A percentile compares a stretch with the other conserved stretches of the same genome.
phyloP scores from a whole-genome alignment of 2,888 invertebrate genomes.

The Gasteruption jaculator region DNA sequence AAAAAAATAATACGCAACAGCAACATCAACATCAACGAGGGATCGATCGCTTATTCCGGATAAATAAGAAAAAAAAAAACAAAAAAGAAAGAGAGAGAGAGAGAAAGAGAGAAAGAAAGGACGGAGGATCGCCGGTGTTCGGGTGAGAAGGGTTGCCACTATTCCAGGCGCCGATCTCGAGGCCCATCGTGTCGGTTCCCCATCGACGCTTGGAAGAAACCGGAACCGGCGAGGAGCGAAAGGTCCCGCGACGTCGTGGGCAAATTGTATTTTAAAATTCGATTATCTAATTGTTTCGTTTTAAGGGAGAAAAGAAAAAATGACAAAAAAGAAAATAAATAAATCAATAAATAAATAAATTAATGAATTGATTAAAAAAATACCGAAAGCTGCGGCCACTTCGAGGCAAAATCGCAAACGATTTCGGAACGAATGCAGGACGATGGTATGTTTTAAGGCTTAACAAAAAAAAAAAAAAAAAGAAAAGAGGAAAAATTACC shows the following conservation, averaged over 20 bases:
- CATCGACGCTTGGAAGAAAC: conserved; percentile 14
- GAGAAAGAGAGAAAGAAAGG: conserved; percentile 8
- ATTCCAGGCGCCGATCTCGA: conserved; percentile 18
- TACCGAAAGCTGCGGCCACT: no score
- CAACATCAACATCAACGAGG: no score
- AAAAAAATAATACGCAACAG: no score
- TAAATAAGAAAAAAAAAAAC: conserved; percentile 6
- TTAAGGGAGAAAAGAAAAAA: neutral
- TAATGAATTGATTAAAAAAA: no score
- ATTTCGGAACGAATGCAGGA: conserved; percentile 23
- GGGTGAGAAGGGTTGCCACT: conserved; percentile 15
- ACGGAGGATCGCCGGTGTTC: conserved; percentile 12
- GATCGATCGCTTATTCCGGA: no score
- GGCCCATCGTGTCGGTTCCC: conserved; percentile 14
- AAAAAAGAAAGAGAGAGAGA: conserved; percentile 5
- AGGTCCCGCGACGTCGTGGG: conserved; percentile 16
- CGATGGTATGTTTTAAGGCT: conserved; percentile 38
- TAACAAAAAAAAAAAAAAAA: no score
- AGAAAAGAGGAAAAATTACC: conserved; percentile 42
- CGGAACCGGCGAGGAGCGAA: conserved; percentile 14
- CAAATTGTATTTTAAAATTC: conserved; percentile 14
- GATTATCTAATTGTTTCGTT: neutral
- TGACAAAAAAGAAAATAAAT: conserved; percentile 11
- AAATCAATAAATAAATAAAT: conserved; percentile 15
- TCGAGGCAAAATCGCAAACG: no score